Evolutionary conservation across 2,113 vertebrate genomes (phyloP).

Genomic region (Dendropsophus ebraccatus): DNA sequence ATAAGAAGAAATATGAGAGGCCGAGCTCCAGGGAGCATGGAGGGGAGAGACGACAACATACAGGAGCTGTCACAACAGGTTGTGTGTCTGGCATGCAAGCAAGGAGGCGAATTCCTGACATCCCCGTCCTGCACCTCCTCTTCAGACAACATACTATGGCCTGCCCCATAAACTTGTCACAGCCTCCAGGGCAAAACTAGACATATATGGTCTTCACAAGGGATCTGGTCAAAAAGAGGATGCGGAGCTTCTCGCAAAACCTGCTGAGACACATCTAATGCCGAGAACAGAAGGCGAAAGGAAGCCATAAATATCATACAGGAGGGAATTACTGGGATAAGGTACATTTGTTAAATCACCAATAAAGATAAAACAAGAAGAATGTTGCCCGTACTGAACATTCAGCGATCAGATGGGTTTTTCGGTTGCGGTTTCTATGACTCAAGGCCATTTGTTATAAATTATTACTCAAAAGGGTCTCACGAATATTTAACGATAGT

Average conservation of each 20-base stretch:
- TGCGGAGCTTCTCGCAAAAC: not conserved
- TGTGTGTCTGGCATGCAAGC: not conserved
- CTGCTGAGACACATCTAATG: not conserved
- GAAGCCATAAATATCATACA: not conserved
- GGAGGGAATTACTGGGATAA: not conserved
- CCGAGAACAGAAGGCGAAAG: not conserved
- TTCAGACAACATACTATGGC: slow-evolving; percentile 8
- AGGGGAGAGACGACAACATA: not conserved
- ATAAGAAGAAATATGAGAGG: not conserved
- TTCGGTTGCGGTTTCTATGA: too few relatives aligned
- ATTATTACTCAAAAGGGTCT: too few relatives aligned
- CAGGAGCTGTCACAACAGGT: slow-evolving; percentile 47
- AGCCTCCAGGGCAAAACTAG: not conserved
- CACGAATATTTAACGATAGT: too few relatives aligned
- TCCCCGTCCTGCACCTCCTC: not conserved
- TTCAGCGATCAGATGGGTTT: too few relatives aligned
- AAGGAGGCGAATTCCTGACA: slow-evolving; percentile 21
- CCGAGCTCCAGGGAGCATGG: too few relatives aligned
- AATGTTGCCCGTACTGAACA: too few relatives aligned
- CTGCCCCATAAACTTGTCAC: not conserved
- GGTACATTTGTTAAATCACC: too few relatives aligned
- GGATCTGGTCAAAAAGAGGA: not conserved
- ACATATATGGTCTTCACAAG: not conserved
- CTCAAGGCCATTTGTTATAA: too few relatives aligned
- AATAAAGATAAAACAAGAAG: too few relatives aligned